Evolutionary conservation across 2,888 invertebrate genomes (phyloP), one percentile per base, ranked within the genome.

Genomic region (Protophormia terraenovae): DNA sequence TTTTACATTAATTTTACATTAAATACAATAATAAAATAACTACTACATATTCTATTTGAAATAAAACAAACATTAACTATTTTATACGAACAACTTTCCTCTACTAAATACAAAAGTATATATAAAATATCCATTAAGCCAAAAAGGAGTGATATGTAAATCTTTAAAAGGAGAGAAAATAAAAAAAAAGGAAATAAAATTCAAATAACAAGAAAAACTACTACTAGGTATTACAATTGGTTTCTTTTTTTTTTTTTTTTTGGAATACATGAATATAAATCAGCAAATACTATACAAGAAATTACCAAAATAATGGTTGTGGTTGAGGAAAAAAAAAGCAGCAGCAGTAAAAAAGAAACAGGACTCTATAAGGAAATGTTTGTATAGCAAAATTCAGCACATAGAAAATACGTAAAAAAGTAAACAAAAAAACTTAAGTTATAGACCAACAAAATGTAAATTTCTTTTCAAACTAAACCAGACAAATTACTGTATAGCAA

Each of bases 221-320:
- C 69, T 47, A 27, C 50, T n/a, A n/a, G n/a, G 38, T 38, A 75
- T 67, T 67, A 80, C 84, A 76, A 72, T 86, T 75, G 78, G 38
- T 73, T 60, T 75, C 6, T 2, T 16, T 55, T 2, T 64, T 83
- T 35, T n/a, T 35, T 0, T 35, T 35, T 7, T 8, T 35, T 35
- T 35, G 10, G 35, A 35, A 35, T 35, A 80, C 83, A 86, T 86
- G 83, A 86, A 86, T 86, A 76, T 83, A 79, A 86, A 83, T 82
- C 81, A 66, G 66, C 62, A 55, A 80, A 72, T n/a, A n/a, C 8
- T 12, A 83, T 55, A 58, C 47, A 38, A 83, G 67, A 62, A 86
- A 80, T 83, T 81, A 67, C 76, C 6, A 58, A 80, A 78, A 86
- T 86, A 86, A 86, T 83, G 72, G 83, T 58, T 73, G 83, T 69